A percentile compares a stretch with the other conserved stretches of the same genome.
Conservation (phyloP, 30 jellyfish, hydroid and myxozoan species). For the Mastigias papua region DNA sequence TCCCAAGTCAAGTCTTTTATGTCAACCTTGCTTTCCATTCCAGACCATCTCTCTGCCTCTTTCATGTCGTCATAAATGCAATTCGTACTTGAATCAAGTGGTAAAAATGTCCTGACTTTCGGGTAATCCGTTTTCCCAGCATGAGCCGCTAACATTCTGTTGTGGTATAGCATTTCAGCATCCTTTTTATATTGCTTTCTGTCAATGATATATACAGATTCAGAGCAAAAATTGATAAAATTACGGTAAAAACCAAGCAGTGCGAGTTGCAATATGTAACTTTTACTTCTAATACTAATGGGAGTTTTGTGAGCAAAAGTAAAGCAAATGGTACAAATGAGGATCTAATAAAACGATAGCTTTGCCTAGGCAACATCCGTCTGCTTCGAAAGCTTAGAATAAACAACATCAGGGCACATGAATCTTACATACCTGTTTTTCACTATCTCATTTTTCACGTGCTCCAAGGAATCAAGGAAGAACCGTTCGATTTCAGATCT, state of each 20-base stretch:
- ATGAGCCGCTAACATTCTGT: constrained; percentile 91
- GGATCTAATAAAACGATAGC: too few relatives aligned
- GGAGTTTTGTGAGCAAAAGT: too few relatives aligned
- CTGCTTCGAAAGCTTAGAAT: too few relatives aligned
- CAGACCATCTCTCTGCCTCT: constrained; percentile 89
- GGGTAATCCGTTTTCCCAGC: constrained; percentile 93
- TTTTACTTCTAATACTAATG: too few relatives aligned
- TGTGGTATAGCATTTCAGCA: constrained; percentile 78
- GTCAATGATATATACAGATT: too few relatives aligned
- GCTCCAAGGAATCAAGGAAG: constrained; percentile 86
- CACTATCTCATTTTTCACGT: constrained; percentile 83
- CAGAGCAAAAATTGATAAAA: too few relatives aligned
- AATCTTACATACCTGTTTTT: constrained; percentile 72
- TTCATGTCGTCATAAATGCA: constrained; percentile 85
- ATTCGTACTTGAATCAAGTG: constrained; percentile 81
- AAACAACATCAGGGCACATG: too few relatives aligned
- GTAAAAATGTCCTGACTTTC: constrained; percentile 79
- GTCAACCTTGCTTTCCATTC: constrained; percentile 75
- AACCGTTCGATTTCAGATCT: constrained; percentile 88
- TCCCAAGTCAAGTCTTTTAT: constrained; percentile 93
- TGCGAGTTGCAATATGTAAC: too few relatives aligned
- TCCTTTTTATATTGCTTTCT: constrained; percentile 86
- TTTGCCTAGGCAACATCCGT: too few relatives aligned
- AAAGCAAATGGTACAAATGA: too few relatives aligned
- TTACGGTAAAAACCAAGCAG: too few relatives aligned